Evolutionary conservation across 2,113 vertebrate genomes (phyloP), one percentile per base, ranked within the genome.

Genomic region (Galbula dea): DNA sequence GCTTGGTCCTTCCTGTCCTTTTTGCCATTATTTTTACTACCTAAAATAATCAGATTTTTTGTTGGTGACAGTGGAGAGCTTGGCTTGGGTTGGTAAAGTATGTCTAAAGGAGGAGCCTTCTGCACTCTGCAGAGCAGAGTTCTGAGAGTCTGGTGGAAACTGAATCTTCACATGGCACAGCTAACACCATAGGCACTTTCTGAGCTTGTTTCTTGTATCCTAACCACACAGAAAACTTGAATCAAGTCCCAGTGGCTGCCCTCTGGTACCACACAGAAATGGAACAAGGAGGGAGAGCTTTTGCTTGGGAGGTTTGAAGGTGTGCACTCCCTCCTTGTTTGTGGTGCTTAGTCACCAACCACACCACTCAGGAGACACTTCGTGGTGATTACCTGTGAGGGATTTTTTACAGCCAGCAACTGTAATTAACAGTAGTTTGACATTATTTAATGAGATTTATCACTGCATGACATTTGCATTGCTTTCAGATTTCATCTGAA

Each of bases 271-370:
- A 26, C 46, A 46, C n/a, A 41, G 88, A 75, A 90, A 80, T n/a
- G n/a, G n/a, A n/a, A n/a, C n/a, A n/a, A n/a, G n/a, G n/a, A n/a
- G n/a, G n/a, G n/a, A n/a, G n/a, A n/a, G n/a, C n/a, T n/a, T n/a
- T n/a, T n/a, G 71, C 89, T 76, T 66, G 49, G 61, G 91, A 94
- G 84, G 81, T 89, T 59, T 88, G 87, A 94, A 92, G 74, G 71
- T 65, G 16, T 86, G 75, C 94, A 58, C 51, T 86, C 86, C 86
- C 65, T 94, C 72, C 91, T 86, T 95, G 92, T 94, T 96, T 95
- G 94, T 96, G 95, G 95, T 92, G 93, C 74, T 97, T 97, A 97
- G 93, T 97, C 96, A 97, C 91, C 91, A 97, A 76, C 91, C 95
- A 89, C 88, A 97, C 86, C 85, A 82, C 94, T 96, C 94, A 57